Evolutionary conservation across 2,797 vertebrate genomes (phyloP), one percentile per base, ranked within the genome.

Genomic region (Microctenopoma steveboyesi): DNA sequence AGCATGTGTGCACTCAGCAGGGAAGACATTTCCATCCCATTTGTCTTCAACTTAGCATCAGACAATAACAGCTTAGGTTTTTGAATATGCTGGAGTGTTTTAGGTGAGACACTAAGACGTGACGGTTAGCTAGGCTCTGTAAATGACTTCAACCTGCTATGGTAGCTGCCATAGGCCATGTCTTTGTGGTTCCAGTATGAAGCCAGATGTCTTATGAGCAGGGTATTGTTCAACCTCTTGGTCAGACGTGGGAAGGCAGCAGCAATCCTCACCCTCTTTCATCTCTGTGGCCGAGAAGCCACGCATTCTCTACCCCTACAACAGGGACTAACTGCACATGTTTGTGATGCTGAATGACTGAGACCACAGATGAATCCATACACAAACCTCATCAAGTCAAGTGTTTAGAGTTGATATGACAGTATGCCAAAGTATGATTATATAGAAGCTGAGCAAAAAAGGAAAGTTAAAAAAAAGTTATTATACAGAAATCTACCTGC

Each of bases 301-400:
- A 86, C 78, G 73, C 78, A 76, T 88, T 90, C 92, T 89, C 91
- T 83, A 52, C 72, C 90, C 89, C 91, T 87, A 93, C 86, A 93
- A 92, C 92, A 90, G 88, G 70, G 85, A 75, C 47, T 82, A 88
- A 92, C 77, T 91, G 92, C 94, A 91, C 87, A 80, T 83, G 83
- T 27, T 53, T 87, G 72, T 89, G 79, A 89, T 91, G 88, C 79
- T 83, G 79, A 87, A 91, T 85, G 88, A 89, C 86, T 90, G 91
- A 71, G 55, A 84, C n/a, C 40, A 73, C 69, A 40, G 30, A 79
- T 43, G 48, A 59, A 64, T 72, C 54, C 35, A 39, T 51, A 7
- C 3, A 25, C n/a, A 39, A 33, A 65, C 25, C 1, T 30, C 28
- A 30, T 30, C 28, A 33, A 33, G 7, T 8, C 7, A 35, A 35